These are phyloP conservation scores for Crocallis elinguaria DNA, from an alignment of 2,888 invertebrate genomes.

Conservation along the genomic window DNA sequence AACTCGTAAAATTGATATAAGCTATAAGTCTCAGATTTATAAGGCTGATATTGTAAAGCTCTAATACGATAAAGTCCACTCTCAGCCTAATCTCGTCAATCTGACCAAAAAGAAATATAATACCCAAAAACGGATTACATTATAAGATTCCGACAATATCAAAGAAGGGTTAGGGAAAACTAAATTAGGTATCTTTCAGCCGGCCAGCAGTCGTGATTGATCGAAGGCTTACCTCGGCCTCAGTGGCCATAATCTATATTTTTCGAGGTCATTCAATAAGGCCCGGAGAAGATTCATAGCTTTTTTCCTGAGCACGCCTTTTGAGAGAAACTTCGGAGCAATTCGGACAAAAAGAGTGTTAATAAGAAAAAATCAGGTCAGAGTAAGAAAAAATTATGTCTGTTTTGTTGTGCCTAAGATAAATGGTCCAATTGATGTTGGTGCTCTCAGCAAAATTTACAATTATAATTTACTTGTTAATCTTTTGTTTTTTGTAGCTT, in stretches of 20 bases:
- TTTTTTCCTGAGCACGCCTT: constrained; percentile 26
- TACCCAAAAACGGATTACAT: constrained; percentile 19
- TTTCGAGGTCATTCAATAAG: constrained; percentile 41
- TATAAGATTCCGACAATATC: constrained; percentile 36
- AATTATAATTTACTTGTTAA: too few relatives aligned
- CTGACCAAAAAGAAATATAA: constrained; percentile 4
- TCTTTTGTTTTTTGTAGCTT: too few relatives aligned
- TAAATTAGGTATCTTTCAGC: constrained; percentile 48
- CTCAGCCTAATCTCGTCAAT: background rate
- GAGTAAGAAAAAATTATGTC: constrained; percentile 1
- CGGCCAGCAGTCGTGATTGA: constrained; percentile 45
- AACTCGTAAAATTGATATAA: background rate
- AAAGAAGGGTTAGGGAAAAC: constrained; percentile 39
- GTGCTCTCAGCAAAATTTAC: too few relatives aligned
- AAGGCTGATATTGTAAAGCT: background rate
- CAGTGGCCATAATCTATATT: constrained; percentile 39
- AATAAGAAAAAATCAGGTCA: too few relatives aligned
- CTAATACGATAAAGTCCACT: background rate
- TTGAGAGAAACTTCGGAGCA: constrained; percentile 25
- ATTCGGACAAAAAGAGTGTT: constrained; percentile 13
- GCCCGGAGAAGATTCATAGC: constrained; percentile 35
- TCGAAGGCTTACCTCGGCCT: constrained; percentile 44
- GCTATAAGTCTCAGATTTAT: background rate
- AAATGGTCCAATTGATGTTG: too few relatives aligned
- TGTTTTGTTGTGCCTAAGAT: constrained; percentile 5